Conservation (phyloP, 2,113 vertebrate genomes). For the Salminus brasiliensis region DNA sequence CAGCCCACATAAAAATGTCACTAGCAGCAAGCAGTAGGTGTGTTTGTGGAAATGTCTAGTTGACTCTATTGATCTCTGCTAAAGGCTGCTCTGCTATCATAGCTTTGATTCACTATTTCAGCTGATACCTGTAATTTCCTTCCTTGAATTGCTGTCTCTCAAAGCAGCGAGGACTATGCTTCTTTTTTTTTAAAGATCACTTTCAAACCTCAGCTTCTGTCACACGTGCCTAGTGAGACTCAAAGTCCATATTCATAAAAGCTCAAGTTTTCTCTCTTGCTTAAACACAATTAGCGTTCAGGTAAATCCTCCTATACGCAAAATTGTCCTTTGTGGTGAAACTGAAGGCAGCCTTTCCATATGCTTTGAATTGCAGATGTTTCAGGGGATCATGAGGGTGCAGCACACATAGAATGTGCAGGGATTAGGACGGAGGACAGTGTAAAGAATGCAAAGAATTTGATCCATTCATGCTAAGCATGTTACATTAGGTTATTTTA, state of each 20-base stretch:
- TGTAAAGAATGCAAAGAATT: neutral
- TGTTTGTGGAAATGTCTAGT: constrained; percentile 28
- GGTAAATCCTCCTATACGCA: neutral
- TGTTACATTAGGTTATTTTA: neutral
- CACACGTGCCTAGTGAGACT: neutral
- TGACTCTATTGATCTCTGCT: constrained; percentile 45
- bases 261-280: neutral
- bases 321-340: neutral
- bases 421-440: neutral
- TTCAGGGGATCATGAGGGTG: neutral
- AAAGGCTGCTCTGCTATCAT: constrained; percentile 4
- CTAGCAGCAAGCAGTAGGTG: neutral
- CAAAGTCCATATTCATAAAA: neutral
- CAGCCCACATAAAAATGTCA: constrained; percentile 42
- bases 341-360: neutral
- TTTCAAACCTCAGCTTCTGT: neutral
- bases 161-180: constrained; percentile 12
- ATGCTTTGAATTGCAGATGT: neutral
- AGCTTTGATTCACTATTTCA: constrained; percentile 35
- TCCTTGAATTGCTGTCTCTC: constrained; percentile 11
- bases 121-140: constrained; percentile 38
- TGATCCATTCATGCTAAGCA: neutral
- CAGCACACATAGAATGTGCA: neutral
- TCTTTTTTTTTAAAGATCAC: constrained; percentile 10
- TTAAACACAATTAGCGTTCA: neutral